phyloP scores from a whole-genome alignment of 2,113 vertebrate genomes.

The Atherinomorus stipes region DNA sequence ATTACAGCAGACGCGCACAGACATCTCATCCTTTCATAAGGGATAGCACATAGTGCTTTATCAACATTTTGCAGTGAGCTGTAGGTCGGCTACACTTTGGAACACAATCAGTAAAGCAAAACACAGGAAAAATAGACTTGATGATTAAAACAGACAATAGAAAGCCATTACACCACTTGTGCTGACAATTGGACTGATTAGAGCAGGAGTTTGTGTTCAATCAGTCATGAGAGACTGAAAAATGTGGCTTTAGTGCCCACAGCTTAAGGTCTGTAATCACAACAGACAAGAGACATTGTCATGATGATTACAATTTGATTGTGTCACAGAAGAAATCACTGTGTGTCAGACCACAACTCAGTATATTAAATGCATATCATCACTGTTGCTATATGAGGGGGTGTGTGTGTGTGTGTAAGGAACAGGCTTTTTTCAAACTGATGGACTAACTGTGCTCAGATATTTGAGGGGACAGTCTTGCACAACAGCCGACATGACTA shows the following conservation, averaged over 20 bases:
- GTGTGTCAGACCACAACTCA: background rate
- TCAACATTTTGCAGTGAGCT: background rate
- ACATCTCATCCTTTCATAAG: no score
- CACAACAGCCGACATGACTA: no score
- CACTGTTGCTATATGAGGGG: no score
- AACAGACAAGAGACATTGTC: background rate
- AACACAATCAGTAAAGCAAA: background rate
- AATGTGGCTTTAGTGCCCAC: background rate
- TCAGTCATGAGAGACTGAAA: background rate
- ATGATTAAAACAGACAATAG: background rate
- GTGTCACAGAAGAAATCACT: background rate
- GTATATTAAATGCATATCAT: background rate
- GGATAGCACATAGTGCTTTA: no score
- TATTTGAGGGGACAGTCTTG: no score
- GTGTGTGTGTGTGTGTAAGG: no score
- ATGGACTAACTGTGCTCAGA: no score
- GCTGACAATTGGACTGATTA: constrained; percentile 3
- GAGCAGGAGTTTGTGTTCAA: background rate
- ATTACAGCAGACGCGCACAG: background rate
- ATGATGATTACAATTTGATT: constrained; percentile 1
- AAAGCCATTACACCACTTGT: background rate
- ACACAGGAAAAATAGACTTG: background rate
- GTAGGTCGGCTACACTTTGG: background rate
- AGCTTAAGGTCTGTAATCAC: background rate
- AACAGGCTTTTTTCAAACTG: no score